Conservation (phyloP, 1,140 invertebrate genomes). For the Aculops lycopersici region DNA sequence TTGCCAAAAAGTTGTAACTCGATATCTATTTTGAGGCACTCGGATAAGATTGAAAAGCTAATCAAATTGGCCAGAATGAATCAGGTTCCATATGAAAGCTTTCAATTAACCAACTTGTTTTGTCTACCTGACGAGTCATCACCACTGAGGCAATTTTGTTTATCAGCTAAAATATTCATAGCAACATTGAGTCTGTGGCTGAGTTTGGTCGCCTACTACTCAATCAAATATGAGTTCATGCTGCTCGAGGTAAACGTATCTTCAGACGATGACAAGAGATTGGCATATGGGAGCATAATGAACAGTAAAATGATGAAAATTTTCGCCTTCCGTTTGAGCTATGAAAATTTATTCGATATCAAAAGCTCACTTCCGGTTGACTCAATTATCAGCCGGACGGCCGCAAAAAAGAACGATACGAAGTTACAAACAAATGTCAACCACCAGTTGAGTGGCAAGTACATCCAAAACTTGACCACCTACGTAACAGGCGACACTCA, state of each 20-base stretch:
- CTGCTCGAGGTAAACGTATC: background rate
- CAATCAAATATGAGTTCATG: background rate
- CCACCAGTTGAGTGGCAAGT: too few species aligned
- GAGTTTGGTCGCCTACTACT: background rate
- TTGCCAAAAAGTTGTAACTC: background rate
- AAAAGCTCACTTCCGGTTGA: too few species aligned
- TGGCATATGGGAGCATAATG: background rate
- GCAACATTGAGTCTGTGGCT: background rate
- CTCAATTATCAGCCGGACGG: too few species aligned
- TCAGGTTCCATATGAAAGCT: background rate
- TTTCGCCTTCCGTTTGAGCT: background rate
- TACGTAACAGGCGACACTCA: too few species aligned
- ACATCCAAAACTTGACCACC: too few species aligned
- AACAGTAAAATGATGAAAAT: background rate
- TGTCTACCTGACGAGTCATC: background rate
- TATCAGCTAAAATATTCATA: background rate
- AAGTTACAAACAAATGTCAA: too few species aligned
- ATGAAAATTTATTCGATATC: too few species aligned
- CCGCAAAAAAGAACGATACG: too few species aligned
- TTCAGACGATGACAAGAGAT: background rate
- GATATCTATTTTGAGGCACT: background rate
- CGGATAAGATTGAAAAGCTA: background rate
- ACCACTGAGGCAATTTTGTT: background rate
- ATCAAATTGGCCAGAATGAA: background rate
- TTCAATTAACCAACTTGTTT: background rate